A percentile compares a stretch with the other conserved stretches of the same genome.
Conservation (phyloP, 2,797 vertebrate genomes). For the Aratinga solstitialis region DNA sequence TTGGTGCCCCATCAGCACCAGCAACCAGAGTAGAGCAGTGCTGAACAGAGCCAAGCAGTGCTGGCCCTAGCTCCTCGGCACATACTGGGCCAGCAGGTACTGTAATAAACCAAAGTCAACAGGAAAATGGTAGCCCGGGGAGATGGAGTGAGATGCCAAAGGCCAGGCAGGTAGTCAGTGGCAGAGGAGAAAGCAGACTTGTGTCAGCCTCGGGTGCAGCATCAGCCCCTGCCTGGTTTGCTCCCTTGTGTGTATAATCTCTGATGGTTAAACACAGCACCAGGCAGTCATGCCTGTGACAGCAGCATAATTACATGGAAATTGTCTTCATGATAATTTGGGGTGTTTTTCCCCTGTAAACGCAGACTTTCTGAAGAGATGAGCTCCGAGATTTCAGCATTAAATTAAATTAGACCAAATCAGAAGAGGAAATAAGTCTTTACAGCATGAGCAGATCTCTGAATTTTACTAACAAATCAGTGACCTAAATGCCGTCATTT, state of each 20-base stretch:
- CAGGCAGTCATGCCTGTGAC: background rate
- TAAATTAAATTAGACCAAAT: slow-evolving; percentile 61
- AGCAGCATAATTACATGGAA: background rate
- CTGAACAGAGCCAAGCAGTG: background rate
- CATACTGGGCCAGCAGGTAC: fast-evolving
- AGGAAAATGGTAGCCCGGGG: background rate
- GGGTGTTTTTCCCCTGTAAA: slow-evolving; percentile 13
- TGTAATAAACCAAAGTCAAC: background rate
- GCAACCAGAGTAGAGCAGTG: background rate
- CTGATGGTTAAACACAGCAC: background rate
- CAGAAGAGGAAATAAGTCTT: slow-evolving; percentile 56
- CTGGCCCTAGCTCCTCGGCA: background rate
- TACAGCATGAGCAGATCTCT: slow-evolving; percentile 14
- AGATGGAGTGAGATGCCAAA: background rate
- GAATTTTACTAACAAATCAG: slow-evolving; percentile 21
- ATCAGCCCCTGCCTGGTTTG: background rate
- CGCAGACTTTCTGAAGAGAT: background rate
- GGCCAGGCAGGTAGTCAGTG: background rate
- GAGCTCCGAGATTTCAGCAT: slow-evolving; percentile 15
- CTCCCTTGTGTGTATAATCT: background rate
- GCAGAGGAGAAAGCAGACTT: background rate
- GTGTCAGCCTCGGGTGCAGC: background rate
- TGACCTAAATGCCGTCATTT: slow-evolving; percentile 18
- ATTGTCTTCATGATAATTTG: background rate
- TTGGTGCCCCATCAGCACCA: background rate